Evolutionary conservation across 2,888 invertebrate species (phyloP).

Genomic region (Cosmorhoe ocellata): DNA sequence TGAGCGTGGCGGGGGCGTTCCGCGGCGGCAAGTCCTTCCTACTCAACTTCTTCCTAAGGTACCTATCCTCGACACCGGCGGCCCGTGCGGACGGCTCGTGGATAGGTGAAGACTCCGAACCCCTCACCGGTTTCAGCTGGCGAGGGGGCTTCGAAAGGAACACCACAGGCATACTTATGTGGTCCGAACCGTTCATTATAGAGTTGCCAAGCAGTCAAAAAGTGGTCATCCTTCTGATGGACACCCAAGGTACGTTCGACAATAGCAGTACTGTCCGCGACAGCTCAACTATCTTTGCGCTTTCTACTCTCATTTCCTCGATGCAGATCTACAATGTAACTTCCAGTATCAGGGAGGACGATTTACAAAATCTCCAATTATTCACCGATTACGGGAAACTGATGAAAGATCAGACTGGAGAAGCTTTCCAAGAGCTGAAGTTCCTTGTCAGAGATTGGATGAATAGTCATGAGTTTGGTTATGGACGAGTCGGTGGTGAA

Average conservation of each 20-base stretch:
- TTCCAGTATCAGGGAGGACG: slow-evolving; percentile 96
- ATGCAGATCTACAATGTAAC: slow-evolving; percentile 91
- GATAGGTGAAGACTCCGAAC: slow-evolving; percentile 8
- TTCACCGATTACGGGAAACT: slow-evolving; percentile 94
- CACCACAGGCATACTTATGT: slow-evolving; percentile 24
- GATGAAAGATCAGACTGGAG: slow-evolving; percentile 83
- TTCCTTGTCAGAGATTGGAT: slow-evolving; percentile 97
- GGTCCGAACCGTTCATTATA: slow-evolving; percentile 51
- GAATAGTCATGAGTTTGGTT: slow-evolving; percentile 82
- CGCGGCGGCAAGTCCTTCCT: slow-evolving; percentile 43
- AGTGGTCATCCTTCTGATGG: slow-evolving; percentile 73
- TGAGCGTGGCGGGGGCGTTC: slow-evolving; percentile 40
- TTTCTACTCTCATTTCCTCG: slow-evolving; percentile 80
- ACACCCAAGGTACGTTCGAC: slow-evolving; percentile 97
- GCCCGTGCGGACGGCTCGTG: slow-evolving; percentile 20
- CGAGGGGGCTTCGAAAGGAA: slow-evolving; percentile 84
- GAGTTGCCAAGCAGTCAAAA: slow-evolving; percentile 20
- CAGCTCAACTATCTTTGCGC: slow-evolving; percentile 19
- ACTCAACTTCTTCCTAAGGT: slow-evolving; percentile 39
- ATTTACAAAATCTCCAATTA: slow-evolving; percentile 94
- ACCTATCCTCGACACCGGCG: slow-evolving; percentile 31
- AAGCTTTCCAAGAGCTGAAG: slow-evolving; percentile 92
- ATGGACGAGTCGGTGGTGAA: too few relatives aligned
- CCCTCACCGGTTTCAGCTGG: slow-evolving; percentile 91
- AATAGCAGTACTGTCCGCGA: slow-evolving; percentile 96